These are phyloP conservation scores for Notiomystis cincta DNA, from an alignment of 2,113 vertebrate genomes.

Conservation along the genomic window DNA sequence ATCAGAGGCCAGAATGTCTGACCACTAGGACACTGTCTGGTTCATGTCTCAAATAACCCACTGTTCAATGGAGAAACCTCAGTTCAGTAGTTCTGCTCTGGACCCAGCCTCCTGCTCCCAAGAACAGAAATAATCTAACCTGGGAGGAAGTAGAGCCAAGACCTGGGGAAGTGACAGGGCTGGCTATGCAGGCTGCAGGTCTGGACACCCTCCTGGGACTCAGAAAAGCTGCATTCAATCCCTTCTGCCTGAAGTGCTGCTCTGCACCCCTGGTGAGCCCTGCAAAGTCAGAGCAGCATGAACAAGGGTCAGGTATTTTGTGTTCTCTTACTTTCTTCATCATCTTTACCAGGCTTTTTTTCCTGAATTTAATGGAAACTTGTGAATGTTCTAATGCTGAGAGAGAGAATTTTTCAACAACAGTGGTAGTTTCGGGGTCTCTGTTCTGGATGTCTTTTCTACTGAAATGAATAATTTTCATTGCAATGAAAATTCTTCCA, in stretches of 20 bases:
- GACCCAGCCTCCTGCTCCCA: background rate
- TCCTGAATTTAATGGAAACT: background rate
- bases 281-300: too few species aligned
- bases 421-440: background rate
- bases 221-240: background rate
- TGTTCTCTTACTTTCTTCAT: background rate
- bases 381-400: background rate
- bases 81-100: background rate
- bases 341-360: background rate
- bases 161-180: background rate
- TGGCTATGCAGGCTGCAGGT: background rate
- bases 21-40: background rate
- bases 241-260: background rate
- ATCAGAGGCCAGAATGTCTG: background rate
- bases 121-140: background rate
- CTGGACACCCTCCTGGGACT: background rate
- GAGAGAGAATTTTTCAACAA: background rate
- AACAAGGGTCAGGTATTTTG: rapidly evolving
- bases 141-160: background rate
- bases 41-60: background rate
- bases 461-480: constrained; percentile 67
- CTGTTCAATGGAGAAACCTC: background rate
- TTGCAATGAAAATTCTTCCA: constrained; percentile 77
- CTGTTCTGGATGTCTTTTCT: constrained; percentile 74
- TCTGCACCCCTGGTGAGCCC: background rate